A percentile compares a stretch with the other conserved stretches of the same genome.
Conservation (phyloP, 1,140 invertebrate species). For the Caenorhabditis elegans region WBcel235 BX284602.5:10305001-10305500, state of each 20-base stretch:
- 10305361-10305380: constrained; percentile 51
- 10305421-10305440: constrained; percentile 50
- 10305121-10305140: constrained; percentile 67
- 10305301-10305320: constrained; percentile 70
- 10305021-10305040: constrained; percentile 66
- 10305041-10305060: constrained; percentile 65
- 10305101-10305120: constrained; percentile 9
- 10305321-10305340: constrained; percentile 70
- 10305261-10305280: constrained; percentile 77
- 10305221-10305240: no score
- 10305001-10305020: constrained; percentile 36
- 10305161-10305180: constrained; percentile 48
- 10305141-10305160: constrained; percentile 75
- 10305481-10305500: constrained; percentile 49
- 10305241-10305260: constrained; percentile 78
- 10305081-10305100: neutral
- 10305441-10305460: no score
- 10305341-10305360: constrained; percentile 83
- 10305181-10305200: no score
- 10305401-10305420: constrained; percentile 42
- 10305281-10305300: constrained; percentile 81
- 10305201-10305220: no score
- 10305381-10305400: constrained; percentile 48
- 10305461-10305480: no score
- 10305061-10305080: constrained; percentile 57